These are phyloP conservation scores for Penaeus vannamei DNA, from an alignment of 1,140 invertebrate genomes.

Conservation along the genomic window DNA sequence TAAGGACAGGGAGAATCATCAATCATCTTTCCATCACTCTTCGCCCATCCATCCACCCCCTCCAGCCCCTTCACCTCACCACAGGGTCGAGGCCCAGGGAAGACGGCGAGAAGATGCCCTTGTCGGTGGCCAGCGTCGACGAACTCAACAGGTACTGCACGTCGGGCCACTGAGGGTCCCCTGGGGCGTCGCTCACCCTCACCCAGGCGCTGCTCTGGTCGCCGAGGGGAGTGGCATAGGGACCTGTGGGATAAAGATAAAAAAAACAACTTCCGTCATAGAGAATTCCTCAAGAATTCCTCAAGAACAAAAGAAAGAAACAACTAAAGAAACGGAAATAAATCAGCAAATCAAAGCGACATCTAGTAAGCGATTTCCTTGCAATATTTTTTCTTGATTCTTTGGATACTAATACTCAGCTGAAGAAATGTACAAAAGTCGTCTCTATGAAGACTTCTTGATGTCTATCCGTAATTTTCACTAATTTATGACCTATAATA, in stretches of 20 bases:
- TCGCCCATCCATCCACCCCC: background rate
- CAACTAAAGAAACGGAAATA: too few species aligned
- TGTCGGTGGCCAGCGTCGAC: slow-evolving; percentile 69
- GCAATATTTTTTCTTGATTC: too few species aligned
- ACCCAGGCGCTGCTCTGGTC: slow-evolving; percentile 70
- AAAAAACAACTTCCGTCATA: slow-evolving; percentile 12
- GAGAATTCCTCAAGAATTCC: too few species aligned
- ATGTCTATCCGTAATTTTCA: too few species aligned
- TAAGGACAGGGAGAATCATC: too few species aligned
- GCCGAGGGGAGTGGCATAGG: slow-evolving; percentile 69
- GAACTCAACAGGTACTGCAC: slow-evolving; percentile 71
- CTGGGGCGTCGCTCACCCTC: slow-evolving; percentile 68
- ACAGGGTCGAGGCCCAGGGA: slow-evolving; percentile 34
- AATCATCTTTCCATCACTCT: background rate
- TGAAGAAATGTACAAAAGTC: too few species aligned
- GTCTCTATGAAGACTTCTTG: too few species aligned
- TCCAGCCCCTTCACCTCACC: background rate
- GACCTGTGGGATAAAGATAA: slow-evolving; percentile 67
- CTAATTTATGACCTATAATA: too few species aligned
- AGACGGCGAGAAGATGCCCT: slow-evolving; percentile 63
- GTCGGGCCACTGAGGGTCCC: slow-evolving; percentile 70
- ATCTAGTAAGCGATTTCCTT: too few species aligned
- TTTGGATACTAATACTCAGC: too few species aligned
- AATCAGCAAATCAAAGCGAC: too few species aligned
- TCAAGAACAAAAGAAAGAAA: too few species aligned